Evolutionary conservation across 2,888 invertebrate species (phyloP).

Genomic region (Poecilobothrus nobilitatus): DNA sequence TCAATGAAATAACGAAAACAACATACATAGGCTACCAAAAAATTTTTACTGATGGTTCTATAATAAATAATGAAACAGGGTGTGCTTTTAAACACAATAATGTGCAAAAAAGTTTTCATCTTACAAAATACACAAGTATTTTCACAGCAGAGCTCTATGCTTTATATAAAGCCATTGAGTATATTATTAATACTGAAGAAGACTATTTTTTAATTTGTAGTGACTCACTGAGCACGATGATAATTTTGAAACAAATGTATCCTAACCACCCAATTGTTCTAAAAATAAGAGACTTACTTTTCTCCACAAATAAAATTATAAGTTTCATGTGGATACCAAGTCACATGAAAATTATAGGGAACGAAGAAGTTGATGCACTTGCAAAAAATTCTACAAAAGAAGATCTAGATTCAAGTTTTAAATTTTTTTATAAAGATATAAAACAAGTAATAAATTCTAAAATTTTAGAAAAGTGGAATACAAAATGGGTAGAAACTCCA

Average conservation of each 20-base stretch:
- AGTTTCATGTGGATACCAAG: slow-evolving; percentile 16
- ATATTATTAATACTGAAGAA: background rate
- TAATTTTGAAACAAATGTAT: no score
- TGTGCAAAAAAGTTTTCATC: slow-evolving; percentile 8
- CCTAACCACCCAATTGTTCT: no score
- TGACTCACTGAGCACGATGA: slow-evolving; percentile 13
- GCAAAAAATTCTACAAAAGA: slow-evolving; percentile 12
- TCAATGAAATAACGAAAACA: no score
- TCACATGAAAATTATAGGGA: slow-evolving; percentile 15
- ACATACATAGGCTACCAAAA: no score
- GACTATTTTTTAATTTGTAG: slow-evolving; percentile 14
- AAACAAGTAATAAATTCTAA: background rate
- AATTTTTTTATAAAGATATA: background rate
- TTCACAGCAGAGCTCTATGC: slow-evolving; percentile 11
- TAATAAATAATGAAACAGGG: slow-evolving; percentile 7
- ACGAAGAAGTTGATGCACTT: slow-evolving; percentile 11
- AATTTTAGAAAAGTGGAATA: background rate
- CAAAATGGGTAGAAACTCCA: no score
- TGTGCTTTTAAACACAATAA: slow-evolving; percentile 10
- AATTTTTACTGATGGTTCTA: no score
- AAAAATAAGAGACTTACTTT: background rate
- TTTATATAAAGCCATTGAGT: slow-evolving; percentile 9
- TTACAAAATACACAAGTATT: no score
- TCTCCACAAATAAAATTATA: background rate
- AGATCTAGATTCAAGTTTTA: background rate